Evolutionary conservation across 2,797 vertebrate genomes (phyloP).

Genomic region (Hapalemur alaotrensis): DNA sequence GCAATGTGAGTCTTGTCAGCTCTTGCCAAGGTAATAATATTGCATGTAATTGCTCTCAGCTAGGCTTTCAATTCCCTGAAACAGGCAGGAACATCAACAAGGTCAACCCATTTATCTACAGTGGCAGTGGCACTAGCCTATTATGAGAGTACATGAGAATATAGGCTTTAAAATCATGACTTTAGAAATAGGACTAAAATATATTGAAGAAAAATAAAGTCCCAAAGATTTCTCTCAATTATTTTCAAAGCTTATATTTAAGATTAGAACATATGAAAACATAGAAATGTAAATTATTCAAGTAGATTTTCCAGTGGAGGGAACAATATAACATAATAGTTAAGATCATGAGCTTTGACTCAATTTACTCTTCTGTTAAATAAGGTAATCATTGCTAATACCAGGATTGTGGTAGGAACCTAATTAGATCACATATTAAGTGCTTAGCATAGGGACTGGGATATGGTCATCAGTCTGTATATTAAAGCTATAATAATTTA

Average conservation of each 20-base stretch:
- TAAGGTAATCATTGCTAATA: neutral
- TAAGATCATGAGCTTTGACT: neutral
- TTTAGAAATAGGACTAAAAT: constrained; percentile 7
- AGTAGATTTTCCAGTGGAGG: neutral
- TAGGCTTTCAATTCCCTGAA: constrained; percentile 34
- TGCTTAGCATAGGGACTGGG: neutral
- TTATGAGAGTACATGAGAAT: neutral
- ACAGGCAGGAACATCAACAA: constrained; percentile 42
- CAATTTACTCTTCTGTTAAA: neutral
- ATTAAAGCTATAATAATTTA: neutral
- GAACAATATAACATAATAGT: neutral
- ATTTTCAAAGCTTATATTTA: neutral
- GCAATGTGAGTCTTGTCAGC: constrained; percentile 21
- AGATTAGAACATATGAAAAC: neutral
- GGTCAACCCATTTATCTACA: constrained; percentile 51
- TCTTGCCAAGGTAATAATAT: constrained; percentile 53
- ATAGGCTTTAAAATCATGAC: neutral
- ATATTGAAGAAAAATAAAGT: neutral
- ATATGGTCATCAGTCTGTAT: neutral
- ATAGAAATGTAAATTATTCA: neutral
- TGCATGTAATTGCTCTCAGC: constrained; percentile 52
- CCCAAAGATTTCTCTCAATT: neutral
- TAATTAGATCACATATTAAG: neutral
- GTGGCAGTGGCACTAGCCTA: neutral
- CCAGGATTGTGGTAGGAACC: neutral